phyloP scores from a whole-genome alignment of 2,888 invertebrate genomes.

The Mythimna pallens region DNA sequence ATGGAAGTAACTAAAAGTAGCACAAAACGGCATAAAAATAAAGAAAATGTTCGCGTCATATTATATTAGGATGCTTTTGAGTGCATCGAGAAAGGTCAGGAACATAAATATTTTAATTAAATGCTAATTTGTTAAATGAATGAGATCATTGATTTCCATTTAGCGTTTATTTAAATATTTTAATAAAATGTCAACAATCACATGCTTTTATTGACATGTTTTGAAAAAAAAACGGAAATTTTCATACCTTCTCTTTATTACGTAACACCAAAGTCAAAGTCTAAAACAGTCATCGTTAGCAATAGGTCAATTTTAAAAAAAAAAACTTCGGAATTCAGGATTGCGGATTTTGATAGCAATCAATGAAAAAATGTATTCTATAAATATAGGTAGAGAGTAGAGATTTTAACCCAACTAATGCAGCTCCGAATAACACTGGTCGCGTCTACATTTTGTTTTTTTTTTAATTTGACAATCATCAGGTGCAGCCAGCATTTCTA shows the following conservation, averaged over 20 bases:
- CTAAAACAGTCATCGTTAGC: neutral
- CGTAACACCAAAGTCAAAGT: neutral
- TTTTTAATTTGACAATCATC: too few relatives aligned
- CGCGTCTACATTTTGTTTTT: too few relatives aligned
- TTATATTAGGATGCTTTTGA: neutral
- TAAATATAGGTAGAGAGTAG: too few relatives aligned
- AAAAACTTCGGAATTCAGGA: too few relatives aligned
- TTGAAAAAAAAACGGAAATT: neutral
- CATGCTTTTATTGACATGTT: conserved; percentile 11
- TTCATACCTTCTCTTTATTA: neutral
- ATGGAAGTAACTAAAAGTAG: neutral
- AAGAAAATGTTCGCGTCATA: neutral
- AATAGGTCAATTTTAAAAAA: too few relatives aligned
- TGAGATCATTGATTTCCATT: conserved; percentile 5
- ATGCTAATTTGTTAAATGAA: conserved; percentile 15
- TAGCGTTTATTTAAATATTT: conserved; percentile 16
- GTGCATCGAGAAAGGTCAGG: conserved; percentile 8
- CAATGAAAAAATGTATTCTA: too few relatives aligned
- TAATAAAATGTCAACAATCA: conserved; percentile 9
- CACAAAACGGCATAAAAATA: neutral
- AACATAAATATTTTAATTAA: conserved; percentile 8
- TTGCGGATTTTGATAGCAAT: too few relatives aligned
- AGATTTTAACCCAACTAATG: too few relatives aligned
- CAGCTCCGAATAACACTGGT: too few relatives aligned
- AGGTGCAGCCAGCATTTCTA: neutral